Conservation (phyloP, 2,797 vertebrate species). For the Microtus agrestis region DNA sequence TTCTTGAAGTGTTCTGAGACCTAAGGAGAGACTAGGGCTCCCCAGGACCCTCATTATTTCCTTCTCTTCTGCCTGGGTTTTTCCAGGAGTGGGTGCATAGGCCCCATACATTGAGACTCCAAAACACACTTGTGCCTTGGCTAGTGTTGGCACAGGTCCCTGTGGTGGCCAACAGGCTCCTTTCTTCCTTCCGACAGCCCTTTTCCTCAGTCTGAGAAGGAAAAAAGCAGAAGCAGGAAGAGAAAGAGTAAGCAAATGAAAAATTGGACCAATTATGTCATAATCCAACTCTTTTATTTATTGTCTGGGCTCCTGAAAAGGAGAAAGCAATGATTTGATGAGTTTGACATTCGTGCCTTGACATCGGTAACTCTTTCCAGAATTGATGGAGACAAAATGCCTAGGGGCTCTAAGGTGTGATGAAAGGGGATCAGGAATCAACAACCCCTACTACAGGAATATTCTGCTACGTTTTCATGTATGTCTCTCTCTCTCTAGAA, state of each 20-base stretch:
- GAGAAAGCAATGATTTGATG: neutral
- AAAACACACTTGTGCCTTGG: neutral
- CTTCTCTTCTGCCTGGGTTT: neutral
- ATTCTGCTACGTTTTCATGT: accelerated
- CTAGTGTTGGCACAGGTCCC: neutral
- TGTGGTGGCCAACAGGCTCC: neutral
- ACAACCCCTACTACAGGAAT: neutral
- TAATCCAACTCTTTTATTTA: neutral
- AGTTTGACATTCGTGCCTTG: neutral
- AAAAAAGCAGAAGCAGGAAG: neutral
- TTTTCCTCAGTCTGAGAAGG: neutral
- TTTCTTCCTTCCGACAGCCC: neutral
- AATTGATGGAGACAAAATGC: neutral
- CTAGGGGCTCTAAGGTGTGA: neutral
- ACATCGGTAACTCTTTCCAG: neutral
- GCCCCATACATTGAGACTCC: neutral
- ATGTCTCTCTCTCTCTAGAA: neutral
- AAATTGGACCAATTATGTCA: neutral
- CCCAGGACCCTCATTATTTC: neutral
- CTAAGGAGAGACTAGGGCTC: neutral
- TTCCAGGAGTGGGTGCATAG: neutral
- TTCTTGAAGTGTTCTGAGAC: neutral
- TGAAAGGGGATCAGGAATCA: neutral
- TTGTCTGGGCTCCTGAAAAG: neutral
- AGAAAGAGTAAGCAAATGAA: neutral